Conservation (phyloP, 2,113 vertebrate genomes). For the Columbina picui region DNA sequence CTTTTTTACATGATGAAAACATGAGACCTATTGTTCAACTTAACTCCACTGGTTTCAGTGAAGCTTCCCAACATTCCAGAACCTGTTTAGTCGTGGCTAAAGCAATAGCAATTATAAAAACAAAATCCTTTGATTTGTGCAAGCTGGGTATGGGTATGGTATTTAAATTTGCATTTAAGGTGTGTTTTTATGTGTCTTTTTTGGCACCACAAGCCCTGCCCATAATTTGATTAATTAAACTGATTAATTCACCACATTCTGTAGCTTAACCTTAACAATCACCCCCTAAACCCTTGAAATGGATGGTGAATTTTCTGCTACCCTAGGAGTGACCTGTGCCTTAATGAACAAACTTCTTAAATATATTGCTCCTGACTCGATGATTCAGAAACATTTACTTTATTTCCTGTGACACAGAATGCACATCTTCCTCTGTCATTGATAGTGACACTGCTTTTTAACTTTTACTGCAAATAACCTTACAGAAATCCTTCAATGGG, state of each 20-base stretch:
- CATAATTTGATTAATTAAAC: background rate
- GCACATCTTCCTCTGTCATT: background rate
- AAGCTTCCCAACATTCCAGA: background rate
- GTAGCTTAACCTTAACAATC: background rate
- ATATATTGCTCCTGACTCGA: background rate
- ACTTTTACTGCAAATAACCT: background rate
- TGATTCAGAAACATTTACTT: background rate
- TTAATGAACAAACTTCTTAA: fast-evolving
- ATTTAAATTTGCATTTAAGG: background rate
- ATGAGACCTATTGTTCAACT: background rate
- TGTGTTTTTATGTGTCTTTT: background rate
- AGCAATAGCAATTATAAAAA: background rate
- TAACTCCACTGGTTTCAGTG: background rate
- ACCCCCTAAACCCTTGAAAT: background rate
- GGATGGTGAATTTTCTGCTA: fast-evolving
- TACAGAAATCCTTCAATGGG: background rate
- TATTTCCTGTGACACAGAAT: background rate
- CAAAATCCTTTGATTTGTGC: background rate
- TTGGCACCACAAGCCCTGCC: background rate
- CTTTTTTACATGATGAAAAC: background rate
- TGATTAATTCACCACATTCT: background rate
- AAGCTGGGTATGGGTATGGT: background rate
- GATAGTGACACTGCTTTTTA: fast-evolving
- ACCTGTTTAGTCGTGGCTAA: background rate
- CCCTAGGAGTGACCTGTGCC: background rate